Evolutionary conservation across 2,113 vertebrate species (phyloP), one percentile per base, ranked within the genome.

Genomic region (Aldabrachelys gigantea): DNA sequence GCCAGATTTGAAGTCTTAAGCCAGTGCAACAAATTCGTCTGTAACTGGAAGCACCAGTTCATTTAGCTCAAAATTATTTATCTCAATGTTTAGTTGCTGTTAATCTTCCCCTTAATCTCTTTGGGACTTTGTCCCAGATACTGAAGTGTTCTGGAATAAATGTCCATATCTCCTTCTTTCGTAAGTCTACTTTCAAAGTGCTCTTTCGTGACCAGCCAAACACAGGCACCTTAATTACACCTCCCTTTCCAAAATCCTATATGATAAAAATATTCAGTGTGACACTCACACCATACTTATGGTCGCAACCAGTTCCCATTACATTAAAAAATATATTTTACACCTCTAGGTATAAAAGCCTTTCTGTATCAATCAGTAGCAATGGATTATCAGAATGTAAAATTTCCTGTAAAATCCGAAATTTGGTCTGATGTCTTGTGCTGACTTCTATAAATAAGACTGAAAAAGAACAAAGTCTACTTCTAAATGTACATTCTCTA

Each of bases 371-470:
- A 84, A 89, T 90, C 88, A 91, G 53, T 49, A 95, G 53, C 54
- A 80, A 27, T 76, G 16, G 62, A 57, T 76, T 50, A 78, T 50
- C 89, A 91, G 92, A 80, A 54, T 80, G 47, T 82, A 95, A 81
- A 41, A 90, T 78, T 79, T 92, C 35, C 47, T 80, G 53, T 89
- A 54, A 81, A 80, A 78, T 78, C 75, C 22, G 1, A 81, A 53
- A 81, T 52, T 41, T 52, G 54, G 49, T 87, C 44, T 89, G 27
- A 62, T 93, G 29, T 65, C 27, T 85, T 92, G 19, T 88, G 62
- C 80, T 85, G 85, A 72, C 56, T 80, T 82, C 92, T 91, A 91
- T 94, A 96, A 96, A 95, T 92, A 97, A 92, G 31, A 89, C 27
- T 78, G 75, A 53, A 89, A 75, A 92, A 80, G 93, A 95, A 84